phyloP scores from a whole-genome alignment of 2,888 invertebrate genomes.

The Cheilosia variabilis region DNA sequence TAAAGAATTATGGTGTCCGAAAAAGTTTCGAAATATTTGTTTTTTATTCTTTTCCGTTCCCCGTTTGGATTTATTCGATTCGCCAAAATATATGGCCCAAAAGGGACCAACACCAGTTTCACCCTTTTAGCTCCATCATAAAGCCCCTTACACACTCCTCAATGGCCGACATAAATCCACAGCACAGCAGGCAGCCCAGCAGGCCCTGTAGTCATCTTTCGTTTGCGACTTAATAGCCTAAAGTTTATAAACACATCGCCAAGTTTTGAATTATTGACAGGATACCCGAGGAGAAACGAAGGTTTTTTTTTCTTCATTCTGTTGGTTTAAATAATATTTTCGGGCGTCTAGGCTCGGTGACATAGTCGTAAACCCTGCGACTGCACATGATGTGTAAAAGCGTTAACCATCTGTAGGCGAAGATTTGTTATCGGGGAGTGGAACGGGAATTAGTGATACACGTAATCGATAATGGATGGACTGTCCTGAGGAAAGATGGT shows the following conservation, averaged over 20 bases:
- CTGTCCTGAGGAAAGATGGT: conserved; percentile 24
- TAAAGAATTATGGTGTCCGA: conserved; percentile 63
- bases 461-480: conserved; percentile 40
- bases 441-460: conserved; percentile 10
- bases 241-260: conserved; percentile 73
- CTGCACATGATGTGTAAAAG: conserved; percentile 38
- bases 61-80: conserved; percentile 68
- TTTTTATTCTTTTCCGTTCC: conserved; percentile 1
- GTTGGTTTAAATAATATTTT: conserved; percentile 67
- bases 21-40: conserved; percentile 57
- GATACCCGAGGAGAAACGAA: conserved; percentile 33
- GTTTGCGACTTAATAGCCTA: conserved; percentile 69
- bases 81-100: conserved; percentile 49
- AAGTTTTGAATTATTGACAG: conserved; percentile 72
- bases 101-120: conserved; percentile 34
- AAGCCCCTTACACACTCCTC: background rate
- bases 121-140: conserved; percentile 38
- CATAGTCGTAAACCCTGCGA: conserved; percentile 54
- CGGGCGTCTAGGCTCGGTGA: conserved; percentile 24
- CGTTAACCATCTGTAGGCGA: conserved; percentile 41
- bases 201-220: conserved; percentile 36
- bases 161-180: conserved; percentile 61
- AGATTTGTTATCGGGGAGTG: background rate
- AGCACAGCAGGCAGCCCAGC: conserved; percentile 43
- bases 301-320: background rate